A percentile compares a stretch with the other conserved stretches of the same genome.
phyloP scores from a whole-genome alignment of 2,888 invertebrate species.

The Chrysomela aeneicollis region DNA sequence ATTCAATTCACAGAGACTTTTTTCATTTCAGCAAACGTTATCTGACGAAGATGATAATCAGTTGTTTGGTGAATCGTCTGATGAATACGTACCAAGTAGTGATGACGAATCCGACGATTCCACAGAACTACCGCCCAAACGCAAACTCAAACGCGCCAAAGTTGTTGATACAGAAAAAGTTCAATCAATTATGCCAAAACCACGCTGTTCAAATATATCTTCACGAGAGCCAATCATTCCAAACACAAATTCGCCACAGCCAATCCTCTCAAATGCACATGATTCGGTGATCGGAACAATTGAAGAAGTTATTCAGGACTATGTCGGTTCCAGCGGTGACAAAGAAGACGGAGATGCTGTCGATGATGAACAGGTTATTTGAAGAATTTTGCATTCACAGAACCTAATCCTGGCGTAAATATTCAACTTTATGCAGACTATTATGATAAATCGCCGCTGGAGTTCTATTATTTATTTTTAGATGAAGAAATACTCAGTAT shows the following conservation, averaged over 20 bases:
- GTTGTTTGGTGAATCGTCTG: conserved; percentile 15
- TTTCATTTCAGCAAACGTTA: too few species aligned
- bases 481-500: not conserved
- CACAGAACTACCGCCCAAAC: conserved; percentile 3
- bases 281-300: conserved; percentile 9
- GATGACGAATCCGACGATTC: conserved; percentile 9
- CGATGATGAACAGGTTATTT: conserved; percentile 1
- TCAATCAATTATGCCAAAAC: too few species aligned
- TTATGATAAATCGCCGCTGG: conserved; percentile 8
- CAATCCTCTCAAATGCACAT: not conserved
- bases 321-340: conserved; percentile 2
- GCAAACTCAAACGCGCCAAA: not conserved
- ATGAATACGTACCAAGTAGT: conserved; percentile 12
- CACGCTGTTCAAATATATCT: too few species aligned
- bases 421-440: not conserved
- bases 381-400: not conserved
- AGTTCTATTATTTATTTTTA: conserved; percentile 3
- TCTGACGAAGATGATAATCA: too few species aligned
- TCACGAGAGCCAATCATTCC: too few species aligned
- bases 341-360: not conserved
- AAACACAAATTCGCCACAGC: not conserved
- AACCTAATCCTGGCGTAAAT: conserved; percentile 24
- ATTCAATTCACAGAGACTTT: too few species aligned
- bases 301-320: conserved; percentile 13
- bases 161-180: too few species aligned